Evolutionary conservation across 2,888 invertebrate genomes (phyloP).

Genomic region (Camptogramma bilineatum): DNA sequence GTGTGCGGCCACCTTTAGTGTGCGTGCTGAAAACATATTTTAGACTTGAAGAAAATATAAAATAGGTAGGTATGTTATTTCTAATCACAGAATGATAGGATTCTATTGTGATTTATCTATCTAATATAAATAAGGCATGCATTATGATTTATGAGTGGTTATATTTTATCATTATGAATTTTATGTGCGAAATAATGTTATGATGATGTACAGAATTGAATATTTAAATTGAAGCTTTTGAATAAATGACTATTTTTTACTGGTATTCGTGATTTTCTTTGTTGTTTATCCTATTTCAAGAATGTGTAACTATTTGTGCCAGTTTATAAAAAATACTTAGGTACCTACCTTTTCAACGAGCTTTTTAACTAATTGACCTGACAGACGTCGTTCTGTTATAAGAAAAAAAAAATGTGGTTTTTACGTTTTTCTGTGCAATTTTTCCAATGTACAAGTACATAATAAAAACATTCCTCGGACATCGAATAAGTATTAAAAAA

Average conservation of each 20-base stretch:
- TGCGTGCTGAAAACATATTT: too few relatives aligned
- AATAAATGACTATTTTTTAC: conserved; percentile 57
- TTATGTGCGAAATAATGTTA: conserved; percentile 42
- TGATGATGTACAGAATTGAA: conserved; percentile 61
- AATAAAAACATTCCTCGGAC: too few relatives aligned
- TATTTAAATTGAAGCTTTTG: conserved; percentile 57
- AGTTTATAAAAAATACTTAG: not conserved
- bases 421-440: too few relatives aligned
- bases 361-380: too few relatives aligned
- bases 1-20: too few relatives aligned
- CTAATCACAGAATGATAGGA: too few relatives aligned
- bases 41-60: not conserved
- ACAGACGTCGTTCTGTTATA: too few relatives aligned
- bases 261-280: not conserved
- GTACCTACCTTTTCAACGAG: too few relatives aligned
- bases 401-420: too few relatives aligned
- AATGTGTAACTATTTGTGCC: not conserved
- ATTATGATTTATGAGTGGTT: conserved; percentile 34
- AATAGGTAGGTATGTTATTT: too few relatives aligned
- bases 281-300: not conserved
- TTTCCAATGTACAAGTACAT: too few relatives aligned
- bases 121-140: conserved; percentile 11
- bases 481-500: too few relatives aligned
- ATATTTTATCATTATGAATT: conserved; percentile 43
- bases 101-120: conserved; percentile 42